A percentile compares a stretch with the other conserved stretches of the same genome.
Conservation (phyloP, 2,888 invertebrate genomes). For the Ichneumoninae sp. region DNA sequence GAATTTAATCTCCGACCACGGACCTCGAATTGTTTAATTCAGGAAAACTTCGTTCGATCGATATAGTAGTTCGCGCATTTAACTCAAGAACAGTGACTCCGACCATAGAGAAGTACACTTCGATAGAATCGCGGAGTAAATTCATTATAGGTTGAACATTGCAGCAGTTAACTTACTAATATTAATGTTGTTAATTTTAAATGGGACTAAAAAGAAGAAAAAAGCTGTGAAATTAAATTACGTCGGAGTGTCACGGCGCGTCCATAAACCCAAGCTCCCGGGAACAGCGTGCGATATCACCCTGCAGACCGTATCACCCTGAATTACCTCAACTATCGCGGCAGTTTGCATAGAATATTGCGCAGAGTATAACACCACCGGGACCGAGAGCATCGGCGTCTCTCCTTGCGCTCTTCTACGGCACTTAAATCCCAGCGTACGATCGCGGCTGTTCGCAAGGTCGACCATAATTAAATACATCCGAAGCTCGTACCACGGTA, state of each 20-base stretch:
- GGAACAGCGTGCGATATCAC: constrained; percentile 1
- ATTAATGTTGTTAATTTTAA: neutral
- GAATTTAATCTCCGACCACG: too few relatives aligned
- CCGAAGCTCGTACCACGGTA: constrained; percentile 15
- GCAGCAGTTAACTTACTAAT: too few relatives aligned
- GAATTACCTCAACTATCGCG: constrained; percentile 5
- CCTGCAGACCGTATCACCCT: neutral
- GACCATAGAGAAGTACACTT: too few relatives aligned
- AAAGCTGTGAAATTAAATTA: neutral
- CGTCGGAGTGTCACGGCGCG: neutral
- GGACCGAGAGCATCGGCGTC: neutral
- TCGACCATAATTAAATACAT: constrained; percentile 54
- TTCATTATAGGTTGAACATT: too few relatives aligned
- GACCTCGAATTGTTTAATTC: too few relatives aligned
- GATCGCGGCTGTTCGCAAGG: constrained; percentile 41
- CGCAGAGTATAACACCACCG: neutral
- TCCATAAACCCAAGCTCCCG: neutral
- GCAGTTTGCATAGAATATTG: constrained; percentile 40
- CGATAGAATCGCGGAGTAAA: too few relatives aligned
- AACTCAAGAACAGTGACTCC: too few relatives aligned
- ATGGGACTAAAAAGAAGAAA: neutral
- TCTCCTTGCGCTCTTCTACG: neutral
- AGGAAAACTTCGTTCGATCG: too few relatives aligned
- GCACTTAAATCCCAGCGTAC: constrained; percentile 20
- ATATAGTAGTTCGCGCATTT: too few relatives aligned